phyloP scores from a whole-genome alignment of 2,888 invertebrate genomes.

The Spilarctia lutea region DNA sequence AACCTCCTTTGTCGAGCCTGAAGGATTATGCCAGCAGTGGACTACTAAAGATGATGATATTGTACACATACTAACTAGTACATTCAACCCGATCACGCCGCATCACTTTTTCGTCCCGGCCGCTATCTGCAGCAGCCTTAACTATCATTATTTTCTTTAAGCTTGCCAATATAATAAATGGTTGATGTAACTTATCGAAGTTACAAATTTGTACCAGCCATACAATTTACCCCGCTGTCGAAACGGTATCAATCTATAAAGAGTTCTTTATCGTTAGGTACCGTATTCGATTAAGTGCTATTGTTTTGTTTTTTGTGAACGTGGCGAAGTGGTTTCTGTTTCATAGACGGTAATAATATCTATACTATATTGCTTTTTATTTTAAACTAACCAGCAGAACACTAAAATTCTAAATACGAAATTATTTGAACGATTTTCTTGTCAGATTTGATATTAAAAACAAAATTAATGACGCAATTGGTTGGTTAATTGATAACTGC shows the following conservation, averaged over 20 bases:
- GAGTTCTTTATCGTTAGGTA: constrained; percentile 23
- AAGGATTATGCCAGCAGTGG: too few relatives aligned
- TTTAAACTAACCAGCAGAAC: background rate
- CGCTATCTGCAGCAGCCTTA: too few relatives aligned
- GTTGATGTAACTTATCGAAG: constrained; percentile 28
- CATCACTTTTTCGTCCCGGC: too few relatives aligned
- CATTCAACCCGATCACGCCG: too few relatives aligned
- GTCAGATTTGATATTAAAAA: background rate
- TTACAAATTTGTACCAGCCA: constrained; percentile 15
- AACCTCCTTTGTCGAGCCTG: too few relatives aligned
- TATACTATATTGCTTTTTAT: background rate
- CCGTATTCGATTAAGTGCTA: constrained; percentile 14
- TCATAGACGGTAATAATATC: background rate
- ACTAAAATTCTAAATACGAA: background rate
- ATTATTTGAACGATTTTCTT: background rate
- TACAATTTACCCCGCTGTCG: constrained; percentile 24
- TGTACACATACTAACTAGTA: too few relatives aligned
- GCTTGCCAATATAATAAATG: constrained; percentile 3
- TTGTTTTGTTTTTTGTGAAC: constrained; percentile 11
- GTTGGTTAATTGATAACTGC: background rate
- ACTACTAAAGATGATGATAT: too few relatives aligned
- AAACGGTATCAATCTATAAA: constrained; percentile 37
- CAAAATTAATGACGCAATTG: background rate
- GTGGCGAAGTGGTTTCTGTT: background rate
- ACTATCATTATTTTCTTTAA: background rate